Conservation (phyloP, 2,797 vertebrate genomes). For the Sebastes baramenuke region DNA sequence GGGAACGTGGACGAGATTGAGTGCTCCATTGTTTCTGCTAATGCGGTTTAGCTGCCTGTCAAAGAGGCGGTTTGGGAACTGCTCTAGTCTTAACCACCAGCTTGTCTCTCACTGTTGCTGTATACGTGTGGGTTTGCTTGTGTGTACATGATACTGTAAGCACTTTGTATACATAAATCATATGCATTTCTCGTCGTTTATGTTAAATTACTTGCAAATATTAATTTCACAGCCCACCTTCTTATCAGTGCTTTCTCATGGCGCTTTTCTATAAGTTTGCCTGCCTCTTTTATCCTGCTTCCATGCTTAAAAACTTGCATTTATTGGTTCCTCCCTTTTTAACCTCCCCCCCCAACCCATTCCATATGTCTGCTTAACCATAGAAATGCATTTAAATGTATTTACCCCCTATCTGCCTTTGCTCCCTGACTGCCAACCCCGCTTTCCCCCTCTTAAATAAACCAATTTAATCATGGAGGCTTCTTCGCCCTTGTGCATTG, state of each 20-base stretch:
- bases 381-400: constrained; percentile 69
- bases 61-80: constrained; percentile 61
- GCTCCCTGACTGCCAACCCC: constrained; percentile 53
- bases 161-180: background rate
- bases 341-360: background rate
- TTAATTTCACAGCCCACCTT: background rate
- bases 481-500: constrained; percentile 60
- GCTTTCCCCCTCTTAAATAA: constrained; percentile 67
- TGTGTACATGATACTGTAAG: background rate
- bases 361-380: constrained; percentile 38
- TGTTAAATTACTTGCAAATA: background rate
- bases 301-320: constrained; percentile 21
- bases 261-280: background rate
- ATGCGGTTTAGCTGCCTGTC: constrained; percentile 77
- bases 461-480: constrained; percentile 73
- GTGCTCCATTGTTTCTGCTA: constrained; percentile 78
- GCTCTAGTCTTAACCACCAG: constrained; percentile 46
- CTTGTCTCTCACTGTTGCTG: constrained; percentile 36
- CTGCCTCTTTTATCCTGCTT: constrained; percentile 2
- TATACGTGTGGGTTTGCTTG: background rate
- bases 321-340: background rate
- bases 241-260: constrained; percentile 9
- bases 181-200: background rate
- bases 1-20: constrained; percentile 70
- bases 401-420: constrained; percentile 67